These are phyloP conservation scores for Tenthredo notha DNA, from an alignment of 2,888 invertebrate genomes.

Conservation along the genomic window DNA sequence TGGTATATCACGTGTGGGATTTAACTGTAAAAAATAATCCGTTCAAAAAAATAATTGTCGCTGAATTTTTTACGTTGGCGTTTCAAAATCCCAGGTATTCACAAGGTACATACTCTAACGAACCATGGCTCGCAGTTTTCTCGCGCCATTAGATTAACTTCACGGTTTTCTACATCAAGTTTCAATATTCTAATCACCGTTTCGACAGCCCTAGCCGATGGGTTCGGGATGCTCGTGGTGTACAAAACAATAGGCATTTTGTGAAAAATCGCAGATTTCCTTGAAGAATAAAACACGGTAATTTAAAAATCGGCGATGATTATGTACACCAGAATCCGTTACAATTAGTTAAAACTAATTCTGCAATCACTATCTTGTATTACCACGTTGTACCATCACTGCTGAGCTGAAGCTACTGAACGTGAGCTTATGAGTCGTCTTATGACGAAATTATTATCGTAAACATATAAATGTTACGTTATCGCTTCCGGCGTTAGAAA, in stretches of 20 bases:
- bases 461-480: background rate
- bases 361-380: background rate
- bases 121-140: background rate
- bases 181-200: conserved; percentile 4
- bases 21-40: background rate
- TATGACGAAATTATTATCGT: background rate
- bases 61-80: background rate
- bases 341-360: background rate
- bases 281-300: background rate
- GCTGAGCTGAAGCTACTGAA: background rate
- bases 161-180: conserved; percentile 19
- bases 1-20: background rate
- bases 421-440: background rate
- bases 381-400: background rate
- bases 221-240: background rate
- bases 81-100: background rate
- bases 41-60: background rate
- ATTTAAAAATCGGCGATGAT: background rate
- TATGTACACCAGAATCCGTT: background rate
- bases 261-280: background rate
- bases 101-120: background rate
- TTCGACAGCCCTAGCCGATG: conserved; percentile 5
- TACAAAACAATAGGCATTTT: conserved; percentile 21
- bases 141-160: background rate
- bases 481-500: background rate